Conservation (phyloP, 2,797 vertebrate genomes). For the Pelodytes ibericus region DNA sequence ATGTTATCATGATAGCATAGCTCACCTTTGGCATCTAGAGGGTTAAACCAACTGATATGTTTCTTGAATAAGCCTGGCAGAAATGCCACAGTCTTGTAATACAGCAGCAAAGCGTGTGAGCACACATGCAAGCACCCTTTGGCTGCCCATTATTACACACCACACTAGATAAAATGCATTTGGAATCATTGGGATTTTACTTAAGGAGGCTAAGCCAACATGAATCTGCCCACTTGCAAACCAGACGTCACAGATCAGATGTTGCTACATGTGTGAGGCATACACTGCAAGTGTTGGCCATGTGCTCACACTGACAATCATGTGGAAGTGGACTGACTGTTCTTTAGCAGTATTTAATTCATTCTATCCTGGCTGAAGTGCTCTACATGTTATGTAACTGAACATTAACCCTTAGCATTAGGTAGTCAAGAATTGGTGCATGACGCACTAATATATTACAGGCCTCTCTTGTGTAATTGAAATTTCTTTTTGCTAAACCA, state of each 20-base stretch:
- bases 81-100: neutral
- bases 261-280: constrained; percentile 8
- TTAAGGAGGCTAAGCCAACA: constrained; percentile 27
- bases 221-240: constrained; percentile 1
- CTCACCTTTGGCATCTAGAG: neutral
- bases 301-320: neutral
- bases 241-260: constrained; percentile 18
- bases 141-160: neutral
- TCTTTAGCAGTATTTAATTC: neutral
- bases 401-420: too few relatives aligned
- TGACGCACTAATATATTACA: too few relatives aligned
- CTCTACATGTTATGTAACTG: too few relatives aligned
- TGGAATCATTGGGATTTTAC: constrained; percentile 20
- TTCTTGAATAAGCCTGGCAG: neutral
- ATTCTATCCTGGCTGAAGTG: neutral
- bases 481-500: too few relatives aligned
- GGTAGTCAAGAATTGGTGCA: too few relatives aligned
- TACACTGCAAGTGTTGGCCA: constrained; percentile 10
- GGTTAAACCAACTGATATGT: neutral
- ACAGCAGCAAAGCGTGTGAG: neutral
- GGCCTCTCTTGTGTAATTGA: too few relatives aligned
- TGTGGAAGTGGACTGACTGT: neutral
- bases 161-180: constrained; percentile 13
- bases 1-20: neutral
- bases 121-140: neutral